A percentile compares a stretch with the other conserved stretches of the same genome.
Conservation (phyloP, 2,797 vertebrate species). For the Myripristis murdjan region DNA sequence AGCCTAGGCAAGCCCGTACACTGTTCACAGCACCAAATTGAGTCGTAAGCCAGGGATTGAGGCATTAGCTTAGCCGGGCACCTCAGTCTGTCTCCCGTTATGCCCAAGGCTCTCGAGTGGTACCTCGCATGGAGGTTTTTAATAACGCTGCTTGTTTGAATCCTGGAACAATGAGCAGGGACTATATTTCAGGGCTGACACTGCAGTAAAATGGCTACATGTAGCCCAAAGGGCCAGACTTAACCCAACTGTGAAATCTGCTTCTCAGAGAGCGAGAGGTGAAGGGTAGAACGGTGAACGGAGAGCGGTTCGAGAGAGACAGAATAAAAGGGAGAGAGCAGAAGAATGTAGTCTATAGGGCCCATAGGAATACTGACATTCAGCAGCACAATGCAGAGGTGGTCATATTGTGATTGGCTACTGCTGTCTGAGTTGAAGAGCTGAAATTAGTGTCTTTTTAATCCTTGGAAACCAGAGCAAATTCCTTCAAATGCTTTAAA, state of each 20-base stretch:
- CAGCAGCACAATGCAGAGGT: not conserved
- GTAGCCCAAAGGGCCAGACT: conserved; percentile 70
- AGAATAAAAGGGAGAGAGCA: conserved; percentile 27
- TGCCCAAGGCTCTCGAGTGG: conserved; percentile 56
- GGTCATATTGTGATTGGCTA: conserved; percentile 6
- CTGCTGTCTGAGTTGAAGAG: not conserved
- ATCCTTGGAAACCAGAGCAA: too few species aligned
- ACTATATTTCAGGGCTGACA: conserved; percentile 74
- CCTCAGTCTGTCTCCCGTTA: conserved; percentile 53
- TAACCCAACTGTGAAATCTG: conserved; percentile 75
- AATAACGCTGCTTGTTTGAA: conserved; percentile 76
- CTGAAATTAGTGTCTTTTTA: too few species aligned
- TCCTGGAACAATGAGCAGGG: conserved; percentile 74
- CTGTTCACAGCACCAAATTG: not conserved
- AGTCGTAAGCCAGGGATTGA: conserved; percentile 57
- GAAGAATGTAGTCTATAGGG: conserved; percentile 22
- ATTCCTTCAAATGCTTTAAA: too few species aligned
- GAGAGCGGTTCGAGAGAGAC: not conserved
- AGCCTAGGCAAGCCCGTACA: conserved; percentile 15
- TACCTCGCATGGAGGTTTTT: conserved; percentile 64
- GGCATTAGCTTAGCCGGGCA: conserved; percentile 47
- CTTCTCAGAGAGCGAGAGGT: conserved; percentile 40
- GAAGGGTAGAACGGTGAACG: conserved; percentile 30
- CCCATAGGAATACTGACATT: not conserved
- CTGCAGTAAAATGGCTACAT: conserved; percentile 75